Base-by-base conservation (phyloP, 1,140 invertebrate genomes). In the Cotesia typhae region DNA sequence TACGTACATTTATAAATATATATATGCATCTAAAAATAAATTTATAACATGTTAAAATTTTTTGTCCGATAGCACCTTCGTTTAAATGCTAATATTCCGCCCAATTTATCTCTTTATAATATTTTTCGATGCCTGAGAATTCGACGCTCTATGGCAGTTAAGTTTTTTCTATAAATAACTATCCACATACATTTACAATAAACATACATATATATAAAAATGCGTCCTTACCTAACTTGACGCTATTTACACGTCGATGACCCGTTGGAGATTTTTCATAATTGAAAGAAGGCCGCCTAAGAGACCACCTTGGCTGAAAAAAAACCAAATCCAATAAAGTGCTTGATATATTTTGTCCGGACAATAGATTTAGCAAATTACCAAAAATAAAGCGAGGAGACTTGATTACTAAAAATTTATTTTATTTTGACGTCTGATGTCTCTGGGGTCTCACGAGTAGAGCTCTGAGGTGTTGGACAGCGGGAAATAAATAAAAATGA, bases 261-360 rank as follows among this genome's bases (percentile, higher is more conserved):
- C 47, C 59, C 60, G 61, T 28, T 47, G 37, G 36, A 36, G 20
- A 51, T 59, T 57, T 12, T 38, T 59, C n/a, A 71, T 79, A 78
- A 78, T 80, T 79, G 78, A 80, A 80, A 80, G 76, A 75, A 59
- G 47, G 65, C 73, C 74, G 75, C 77, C 70, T 55, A 72, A 37
- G 73, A 66, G 65, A 71, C 71, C 69, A 72, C 70, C 70, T 5
- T 67, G 68, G 36, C 52, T 47, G 53, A 17, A 53, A 47, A 36
- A 59, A 51, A 63, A 17, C 41, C 12, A 52, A 67, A 57, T 60
- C 68, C 59, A 63, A 75, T 75, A 75, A 75, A 75, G 67, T 68
- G 7, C 17, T 9, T 61, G 65, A 75, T 75, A 75, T 75, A 73
- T 57, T 28, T 28, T 3, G 66, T 59, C 5, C 52, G 41, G 17